A percentile compares a stretch with the other conserved stretches of the same genome.
phyloP scores from a whole-genome alignment of 2,888 invertebrate species.

The Melieria crassipennis region DNA sequence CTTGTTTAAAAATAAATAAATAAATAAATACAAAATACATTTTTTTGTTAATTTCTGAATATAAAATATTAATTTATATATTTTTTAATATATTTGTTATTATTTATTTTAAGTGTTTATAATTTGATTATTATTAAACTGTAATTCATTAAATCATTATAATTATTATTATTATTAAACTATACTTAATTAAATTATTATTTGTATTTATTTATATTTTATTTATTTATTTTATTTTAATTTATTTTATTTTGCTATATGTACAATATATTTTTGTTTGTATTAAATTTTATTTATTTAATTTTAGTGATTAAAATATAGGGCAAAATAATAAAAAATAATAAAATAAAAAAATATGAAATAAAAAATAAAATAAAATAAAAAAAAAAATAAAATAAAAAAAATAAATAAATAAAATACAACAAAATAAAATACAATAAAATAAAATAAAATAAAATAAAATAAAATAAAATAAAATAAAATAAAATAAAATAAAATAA shows the following conservation, averaged over 20 bases:
- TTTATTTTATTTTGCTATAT: not conserved
- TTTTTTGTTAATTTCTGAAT: not conserved
- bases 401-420: not conserved
- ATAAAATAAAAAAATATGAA: not conserved
- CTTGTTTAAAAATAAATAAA: too few relatives aligned
- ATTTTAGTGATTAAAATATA: not conserved
- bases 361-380: constrained; percentile 10
- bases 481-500: too few relatives aligned
- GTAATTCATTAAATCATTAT: not conserved
- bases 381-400: not conserved
- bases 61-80: not conserved
- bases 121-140: not conserved
- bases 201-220: constrained; percentile 5
- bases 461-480: constrained; percentile 2
- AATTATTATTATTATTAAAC: not conserved
- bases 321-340: not conserved
- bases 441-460: constrained; percentile 2
- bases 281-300: not conserved
- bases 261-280: not conserved
- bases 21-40: not conserved
- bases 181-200: not conserved
- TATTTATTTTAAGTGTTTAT: not conserved
- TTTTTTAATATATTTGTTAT: not conserved
- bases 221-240: not conserved
- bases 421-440: not conserved